Conservation (phyloP, 1,140 invertebrate genomes). For the Eumaeus atala region DNA sequence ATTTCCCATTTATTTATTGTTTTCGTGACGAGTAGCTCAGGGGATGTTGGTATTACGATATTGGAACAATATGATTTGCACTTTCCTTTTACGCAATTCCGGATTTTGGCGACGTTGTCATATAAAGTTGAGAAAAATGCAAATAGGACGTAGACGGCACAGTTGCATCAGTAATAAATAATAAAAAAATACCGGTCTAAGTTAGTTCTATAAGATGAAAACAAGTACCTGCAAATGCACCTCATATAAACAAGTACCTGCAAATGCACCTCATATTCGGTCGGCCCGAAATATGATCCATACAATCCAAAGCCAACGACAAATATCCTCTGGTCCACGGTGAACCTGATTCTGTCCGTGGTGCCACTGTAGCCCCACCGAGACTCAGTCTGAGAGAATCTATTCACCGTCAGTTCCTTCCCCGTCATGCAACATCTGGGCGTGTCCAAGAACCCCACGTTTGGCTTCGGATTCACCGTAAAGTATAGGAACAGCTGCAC, state of each 20-base stretch:
- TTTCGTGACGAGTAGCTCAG: no score
- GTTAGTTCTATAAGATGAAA: no score
- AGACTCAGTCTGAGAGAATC: constrained; percentile 88
- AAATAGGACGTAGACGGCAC: no score
- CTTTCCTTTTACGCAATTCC: no score
- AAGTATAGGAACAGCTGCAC: constrained; percentile 90
- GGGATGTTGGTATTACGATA: no score
- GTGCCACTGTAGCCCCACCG: constrained; percentile 93
- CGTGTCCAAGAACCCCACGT: constrained; percentile 81
- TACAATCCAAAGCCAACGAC: constrained; percentile 92
- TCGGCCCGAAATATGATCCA: constrained; percentile 88
- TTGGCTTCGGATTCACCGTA: constrained; percentile 84
- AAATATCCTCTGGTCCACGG: constrained; percentile 88
- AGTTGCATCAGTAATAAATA: no score
- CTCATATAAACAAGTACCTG: constrained; percentile 64
- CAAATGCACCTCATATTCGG: constrained; percentile 87
- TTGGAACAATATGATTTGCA: no score
- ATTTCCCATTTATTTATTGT: no score
- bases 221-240: no score
- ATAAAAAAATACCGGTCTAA: no score
- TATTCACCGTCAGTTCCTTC: constrained; percentile 86
- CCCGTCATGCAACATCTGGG: constrained; percentile 89
- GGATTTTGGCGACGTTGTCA: no score
- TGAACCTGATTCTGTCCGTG: constrained; percentile 89
- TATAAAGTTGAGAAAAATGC: no score